Percentiles rank a stretch among this genome's conserved stretches.
These are phyloP conservation scores for Prinia subflava DNA, from an alignment of 2,113 vertebrate genomes.

Conservation along the genomic window DNA sequence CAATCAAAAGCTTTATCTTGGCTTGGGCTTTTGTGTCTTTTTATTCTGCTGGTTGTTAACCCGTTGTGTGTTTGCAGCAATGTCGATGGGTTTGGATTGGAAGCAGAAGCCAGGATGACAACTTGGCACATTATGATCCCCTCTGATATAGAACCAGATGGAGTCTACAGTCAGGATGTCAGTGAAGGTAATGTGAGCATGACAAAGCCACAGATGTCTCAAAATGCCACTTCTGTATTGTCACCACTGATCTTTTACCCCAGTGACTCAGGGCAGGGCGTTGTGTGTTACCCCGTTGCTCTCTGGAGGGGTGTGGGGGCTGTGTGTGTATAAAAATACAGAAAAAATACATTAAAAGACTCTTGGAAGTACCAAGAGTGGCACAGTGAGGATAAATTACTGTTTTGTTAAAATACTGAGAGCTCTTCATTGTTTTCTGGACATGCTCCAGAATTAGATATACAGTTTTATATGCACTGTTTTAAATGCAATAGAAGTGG, in stretches of 20 bases:
- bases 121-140: conserved; percentile 98
- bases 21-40: neutral
- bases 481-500: too few relatives aligned
- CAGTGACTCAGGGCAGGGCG: fast-evolving
- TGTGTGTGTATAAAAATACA: neutral
- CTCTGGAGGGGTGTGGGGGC: neutral
- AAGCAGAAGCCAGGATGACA: conserved; percentile 98
- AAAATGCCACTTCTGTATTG: neutral
- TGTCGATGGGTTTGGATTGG: conserved; percentile 94
- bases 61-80: conserved; percentile 75
- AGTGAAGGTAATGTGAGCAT: conserved; percentile 83
- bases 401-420: neutral
- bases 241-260: neutral
- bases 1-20: neutral
- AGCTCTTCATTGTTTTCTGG: neutral
- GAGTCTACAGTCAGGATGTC: conserved; percentile 87
- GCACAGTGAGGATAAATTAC: neutral
- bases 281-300: neutral
- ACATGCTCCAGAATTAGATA: neutral
- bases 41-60: neutral
- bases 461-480: neutral
- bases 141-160: conserved; percentile 86
- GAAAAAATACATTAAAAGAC: neutral
- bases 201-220: neutral
- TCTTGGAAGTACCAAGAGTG: neutral